A percentile compares a stretch with the other conserved stretches of the same genome.
Conservation (phyloP, 2,888 invertebrate genomes). For the Amiota mariae region DNA sequence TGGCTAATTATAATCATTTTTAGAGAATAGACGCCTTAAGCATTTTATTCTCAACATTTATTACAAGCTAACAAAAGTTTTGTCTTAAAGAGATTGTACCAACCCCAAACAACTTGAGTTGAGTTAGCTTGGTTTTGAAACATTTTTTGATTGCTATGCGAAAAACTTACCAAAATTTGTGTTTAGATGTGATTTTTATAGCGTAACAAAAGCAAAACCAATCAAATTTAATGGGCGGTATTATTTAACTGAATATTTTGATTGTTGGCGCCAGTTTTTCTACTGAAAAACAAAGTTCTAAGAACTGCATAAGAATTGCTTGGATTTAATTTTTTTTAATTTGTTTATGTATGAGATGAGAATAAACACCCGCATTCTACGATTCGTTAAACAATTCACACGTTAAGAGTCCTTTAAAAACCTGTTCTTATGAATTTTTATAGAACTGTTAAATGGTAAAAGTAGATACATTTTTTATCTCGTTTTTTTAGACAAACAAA, state of each 20-base stretch:
- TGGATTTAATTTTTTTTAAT: background rate
- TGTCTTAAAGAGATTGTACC: background rate
- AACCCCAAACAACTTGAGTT: background rate
- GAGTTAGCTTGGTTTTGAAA: background rate
- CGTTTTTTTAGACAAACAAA: constrained; percentile 28
- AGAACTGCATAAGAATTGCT: background rate
- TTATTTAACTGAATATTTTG: constrained; percentile 42
- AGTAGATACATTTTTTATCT: constrained; percentile 4
- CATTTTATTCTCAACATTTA: constrained; percentile 45
- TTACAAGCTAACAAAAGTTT: constrained; percentile 25
- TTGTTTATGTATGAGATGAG: background rate
- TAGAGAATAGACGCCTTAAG: constrained; percentile 54
- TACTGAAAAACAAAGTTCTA: constrained; percentile 63
- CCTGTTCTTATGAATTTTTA: too few species aligned
- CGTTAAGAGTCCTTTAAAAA: constrained; percentile 53
- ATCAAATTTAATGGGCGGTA: constrained; percentile 67
- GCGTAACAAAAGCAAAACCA: constrained; percentile 46
- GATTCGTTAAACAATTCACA: constrained; percentile 74
- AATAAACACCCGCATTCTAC: constrained; percentile 46
- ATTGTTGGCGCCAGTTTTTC: constrained; percentile 41
- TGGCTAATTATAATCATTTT: constrained; percentile 70
- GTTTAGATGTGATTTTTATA: constrained; percentile 63
- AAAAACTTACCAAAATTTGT: constrained; percentile 43
- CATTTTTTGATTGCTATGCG: constrained; percentile 47
- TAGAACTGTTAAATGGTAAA: constrained; percentile 31